Conservation (phyloP, 2,888 invertebrate genomes). For the Netelia inedita region DNA sequence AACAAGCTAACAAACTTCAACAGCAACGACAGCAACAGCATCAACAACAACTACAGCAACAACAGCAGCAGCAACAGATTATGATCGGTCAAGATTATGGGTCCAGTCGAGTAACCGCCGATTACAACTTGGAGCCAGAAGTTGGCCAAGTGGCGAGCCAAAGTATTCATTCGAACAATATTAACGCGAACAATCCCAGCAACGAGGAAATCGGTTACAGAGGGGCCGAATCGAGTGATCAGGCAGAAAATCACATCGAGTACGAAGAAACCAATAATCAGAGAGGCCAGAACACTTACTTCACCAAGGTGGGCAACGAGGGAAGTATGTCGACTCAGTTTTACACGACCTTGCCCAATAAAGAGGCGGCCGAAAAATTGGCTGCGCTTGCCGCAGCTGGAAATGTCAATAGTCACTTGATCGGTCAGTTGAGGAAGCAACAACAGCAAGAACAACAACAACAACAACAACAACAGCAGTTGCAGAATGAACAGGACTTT, state of each 20-base stretch:
- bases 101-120: constrained; percentile 78
- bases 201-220: constrained; percentile 71
- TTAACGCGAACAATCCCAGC: constrained; percentile 36
- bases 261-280: constrained; percentile 75
- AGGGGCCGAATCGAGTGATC: constrained; percentile 71
- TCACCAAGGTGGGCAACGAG: constrained; percentile 85
- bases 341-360: constrained; percentile 88
- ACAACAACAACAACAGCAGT: constrained; percentile 74
- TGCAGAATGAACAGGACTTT: constrained; percentile 72
- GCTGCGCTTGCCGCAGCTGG: constrained; percentile 88
- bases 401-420: constrained; percentile 85
- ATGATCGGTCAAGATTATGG: constrained; percentile 78
- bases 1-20: constrained; percentile 80
- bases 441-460: constrained; percentile 77
- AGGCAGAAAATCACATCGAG: constrained; percentile 80
- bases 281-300: constrained; percentile 84
- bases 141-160: constrained; percentile 59
- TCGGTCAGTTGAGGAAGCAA: constrained; percentile 75
- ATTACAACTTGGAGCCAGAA: constrained; percentile 79
- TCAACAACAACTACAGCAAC: constrained; percentile 75
- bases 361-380: constrained; percentile 88
- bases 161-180: not conserved
- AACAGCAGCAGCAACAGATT: constrained; percentile 78
- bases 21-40: constrained; percentile 74
- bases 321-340: constrained; percentile 78